Evolutionary conservation across 2,797 vertebrate genomes (phyloP), one percentile per base, ranked within the genome.

Genomic region (Hydrocynus forskahlii): DNA sequence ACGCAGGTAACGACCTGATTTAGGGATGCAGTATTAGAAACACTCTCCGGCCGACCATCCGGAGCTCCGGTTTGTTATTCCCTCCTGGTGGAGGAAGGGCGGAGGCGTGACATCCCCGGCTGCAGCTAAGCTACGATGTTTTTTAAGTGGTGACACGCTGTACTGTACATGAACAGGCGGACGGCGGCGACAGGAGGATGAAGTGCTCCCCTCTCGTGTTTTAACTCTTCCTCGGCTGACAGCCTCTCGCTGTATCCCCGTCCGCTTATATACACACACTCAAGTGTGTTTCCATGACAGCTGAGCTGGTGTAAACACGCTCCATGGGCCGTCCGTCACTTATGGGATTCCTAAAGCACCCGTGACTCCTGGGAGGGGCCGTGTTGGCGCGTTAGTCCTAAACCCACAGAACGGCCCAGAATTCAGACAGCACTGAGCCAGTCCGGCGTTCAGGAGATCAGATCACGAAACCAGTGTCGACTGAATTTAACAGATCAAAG

Each of bases 281-380:
- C 7, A 1, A 10, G 16, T 1, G 5, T n/a, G 38, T 21, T 57
- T 80, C 40, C 68, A 4, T 48, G 45, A 62, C 52, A 40, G 55
- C 62, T 72, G n/a, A 75, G 40, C 7, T 63, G 59, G 55, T 55
- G 45, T 69, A 70, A 83, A 78, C 17, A 21, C 35, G 6, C 21
- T n/a, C 7, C 1, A 54, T 38, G 57, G 17, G 25, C 43, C 19
- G 19, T 62, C 43, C 19, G 19, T 62, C 63, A 23, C 43, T 73
- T 70, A 60, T 23, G 63, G 23, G 19, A 10, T 1, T 16, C 35
- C 9, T 50, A 5, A n/a, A 21, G 8, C 3, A 54, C 50, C 7
- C 16, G 21, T 25, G n/a, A 29, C 2, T 3, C 2, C 25, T 7
- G 23, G n/a, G 25, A 25, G 13, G 8, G 59, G n/a, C 10, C 23